These are phyloP conservation scores for Nasonia giraulti DNA, from an alignment of 1,140 invertebrate genomes.

Conservation along the genomic window DNA sequence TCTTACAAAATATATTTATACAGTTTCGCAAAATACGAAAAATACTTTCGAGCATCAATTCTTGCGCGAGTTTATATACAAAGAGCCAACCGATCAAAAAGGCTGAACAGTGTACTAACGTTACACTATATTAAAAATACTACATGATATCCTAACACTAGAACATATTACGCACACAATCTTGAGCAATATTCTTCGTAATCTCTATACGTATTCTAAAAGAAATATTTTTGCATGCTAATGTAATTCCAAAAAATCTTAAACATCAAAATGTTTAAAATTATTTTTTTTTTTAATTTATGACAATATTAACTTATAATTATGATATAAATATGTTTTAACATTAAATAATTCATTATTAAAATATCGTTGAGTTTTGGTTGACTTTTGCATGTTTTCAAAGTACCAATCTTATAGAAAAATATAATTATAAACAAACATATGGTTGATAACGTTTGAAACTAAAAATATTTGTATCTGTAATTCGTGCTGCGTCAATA, in stretches of 20 bases:
- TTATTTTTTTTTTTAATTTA: background rate
- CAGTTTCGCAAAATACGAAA: constrained; percentile 48
- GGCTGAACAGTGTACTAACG: background rate
- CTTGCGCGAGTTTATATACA: constrained; percentile 45
- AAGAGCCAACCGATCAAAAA: constrained; percentile 23
- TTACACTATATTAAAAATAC: background rate
- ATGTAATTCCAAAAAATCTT: background rate
- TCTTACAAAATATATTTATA: constrained; percentile 58
- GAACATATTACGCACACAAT: constrained; percentile 42
- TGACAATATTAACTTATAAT: background rate
- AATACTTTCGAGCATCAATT: constrained; percentile 42
- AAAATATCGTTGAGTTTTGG: background rate
- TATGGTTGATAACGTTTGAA: background rate
- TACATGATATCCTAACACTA: constrained; percentile 45
- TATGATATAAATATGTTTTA: background rate
- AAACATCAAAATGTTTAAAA: background rate
- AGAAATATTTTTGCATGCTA: background rate
- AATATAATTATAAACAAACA: background rate
- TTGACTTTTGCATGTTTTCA: background rate
- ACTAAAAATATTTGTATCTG: background rate
- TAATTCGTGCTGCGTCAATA: background rate
- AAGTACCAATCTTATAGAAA: background rate
- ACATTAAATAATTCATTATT: background rate
- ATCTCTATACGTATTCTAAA: constrained; percentile 19
- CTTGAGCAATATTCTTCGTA: constrained; percentile 14